A percentile compares a stretch with the other conserved stretches of the same genome.
These are phyloP conservation scores for Plebejus argus DNA, from an alignment of 2,888 invertebrate species.

Conservation along the genomic window DNA sequence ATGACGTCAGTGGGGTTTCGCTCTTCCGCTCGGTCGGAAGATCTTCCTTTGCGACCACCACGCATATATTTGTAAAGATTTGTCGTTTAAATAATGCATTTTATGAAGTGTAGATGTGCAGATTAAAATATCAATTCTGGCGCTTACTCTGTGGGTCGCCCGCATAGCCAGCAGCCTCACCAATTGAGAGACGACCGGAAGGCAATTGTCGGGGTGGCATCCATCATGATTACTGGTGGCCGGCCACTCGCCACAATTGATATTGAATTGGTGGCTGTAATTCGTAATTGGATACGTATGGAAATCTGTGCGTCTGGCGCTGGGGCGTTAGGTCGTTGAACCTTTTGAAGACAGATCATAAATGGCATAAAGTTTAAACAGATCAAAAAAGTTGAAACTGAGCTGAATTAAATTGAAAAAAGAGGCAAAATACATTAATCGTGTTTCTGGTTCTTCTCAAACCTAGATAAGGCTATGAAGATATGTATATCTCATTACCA, in stretches of 20 bases:
- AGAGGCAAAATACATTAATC: no score
- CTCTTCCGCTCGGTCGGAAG: no score
- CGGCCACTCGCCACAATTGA: slow-evolving; percentile 55
- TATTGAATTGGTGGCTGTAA: slow-evolving; percentile 46
- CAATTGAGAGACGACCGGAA: slow-evolving; percentile 75
- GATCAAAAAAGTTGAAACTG: not conserved
- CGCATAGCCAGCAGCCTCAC: slow-evolving; percentile 36
- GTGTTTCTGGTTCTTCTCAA: no score
- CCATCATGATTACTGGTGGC: slow-evolving; percentile 65
- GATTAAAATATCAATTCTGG: not conserved
- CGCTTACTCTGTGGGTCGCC: slow-evolving; percentile 34
- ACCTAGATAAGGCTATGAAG: no score
- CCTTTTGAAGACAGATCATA: not conserved
- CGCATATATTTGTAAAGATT: no score
- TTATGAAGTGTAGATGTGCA: no score
- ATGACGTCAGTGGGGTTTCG: no score
- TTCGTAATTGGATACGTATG: slow-evolving; percentile 27
- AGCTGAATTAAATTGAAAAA: no score
- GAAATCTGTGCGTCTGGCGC: slow-evolving; percentile 21
- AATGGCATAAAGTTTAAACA: not conserved
- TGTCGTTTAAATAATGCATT: no score
- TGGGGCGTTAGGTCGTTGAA: slow-evolving; percentile 6
- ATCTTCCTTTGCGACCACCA: no score
- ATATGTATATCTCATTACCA: no score
- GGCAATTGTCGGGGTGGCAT: slow-evolving; percentile 63